Conservation (phyloP, 2,113 vertebrate species). For the Rostratula benghalensis region DNA sequence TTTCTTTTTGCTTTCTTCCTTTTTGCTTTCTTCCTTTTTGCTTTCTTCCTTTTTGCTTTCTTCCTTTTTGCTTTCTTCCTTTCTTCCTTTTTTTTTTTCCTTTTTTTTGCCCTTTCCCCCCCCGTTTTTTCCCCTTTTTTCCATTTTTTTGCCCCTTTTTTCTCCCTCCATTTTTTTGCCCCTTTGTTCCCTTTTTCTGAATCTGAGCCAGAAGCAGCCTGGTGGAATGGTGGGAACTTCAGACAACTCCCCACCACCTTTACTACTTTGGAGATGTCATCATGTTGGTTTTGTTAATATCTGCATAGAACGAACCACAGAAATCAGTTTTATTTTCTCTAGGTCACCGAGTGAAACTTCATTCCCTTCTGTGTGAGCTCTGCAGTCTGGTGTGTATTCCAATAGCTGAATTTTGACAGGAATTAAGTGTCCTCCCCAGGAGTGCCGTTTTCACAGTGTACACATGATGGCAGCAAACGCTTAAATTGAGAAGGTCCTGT, state of each 20-base stretch:
- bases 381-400: not conserved
- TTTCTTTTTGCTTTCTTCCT: too few relatives aligned
- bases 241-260: not conserved
- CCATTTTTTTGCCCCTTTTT: too few relatives aligned
- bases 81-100: too few relatives aligned
- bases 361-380: not conserved
- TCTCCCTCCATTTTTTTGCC: too few relatives aligned
- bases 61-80: rapidly evolving
- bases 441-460: constrained; percentile 48
- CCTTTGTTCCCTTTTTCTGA: not conserved
- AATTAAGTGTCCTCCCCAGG: not conserved
- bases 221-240: not conserved
- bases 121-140: too few relatives aligned
- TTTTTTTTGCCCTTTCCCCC: too few relatives aligned
- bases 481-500: not conserved
- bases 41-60: rapidly evolving
- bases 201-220: not conserved
- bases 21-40: too few relatives aligned
- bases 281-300: not conserved
- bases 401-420: not conserved
- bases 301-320: not conserved
- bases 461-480: constrained; percentile 75
- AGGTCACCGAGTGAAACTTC: not conserved
- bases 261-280: not conserved
- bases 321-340: not conserved